These are phyloP conservation scores for Nanorana parkeri DNA, from an alignment of 2,113 vertebrate genomes.

Conservation along the genomic window DNA sequence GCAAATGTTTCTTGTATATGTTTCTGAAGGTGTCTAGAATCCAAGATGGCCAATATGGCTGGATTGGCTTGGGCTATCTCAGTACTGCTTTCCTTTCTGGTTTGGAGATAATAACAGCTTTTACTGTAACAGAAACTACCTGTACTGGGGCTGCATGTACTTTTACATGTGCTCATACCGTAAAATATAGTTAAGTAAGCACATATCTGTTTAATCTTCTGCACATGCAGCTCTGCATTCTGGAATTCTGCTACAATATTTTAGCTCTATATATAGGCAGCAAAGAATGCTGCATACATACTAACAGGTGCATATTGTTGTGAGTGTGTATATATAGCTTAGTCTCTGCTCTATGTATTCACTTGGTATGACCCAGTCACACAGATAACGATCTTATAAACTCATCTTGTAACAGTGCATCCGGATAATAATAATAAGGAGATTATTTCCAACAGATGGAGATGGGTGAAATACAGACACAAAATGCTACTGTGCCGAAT, in stretches of 20 bases:
- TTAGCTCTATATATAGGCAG: background rate
- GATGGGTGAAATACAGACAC: background rate
- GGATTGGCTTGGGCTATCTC: no score
- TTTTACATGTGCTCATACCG: no score
- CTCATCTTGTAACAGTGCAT: conserved; percentile 43
- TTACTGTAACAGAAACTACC: no score
- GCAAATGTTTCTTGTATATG: no score
- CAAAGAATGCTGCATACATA: background rate
- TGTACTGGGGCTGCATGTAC: no score
- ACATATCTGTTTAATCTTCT: background rate
- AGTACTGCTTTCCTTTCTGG: no score
- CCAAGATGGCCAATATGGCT: no score
- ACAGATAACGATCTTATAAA: conserved; percentile 44
- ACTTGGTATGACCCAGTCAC: conserved; percentile 36
- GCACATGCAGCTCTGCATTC: background rate
- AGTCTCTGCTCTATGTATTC: conserved; percentile 13
- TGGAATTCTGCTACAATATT: background rate
- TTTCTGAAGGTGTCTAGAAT: no score
- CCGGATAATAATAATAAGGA: conserved; percentile 49
- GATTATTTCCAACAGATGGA: conserved; percentile 54
- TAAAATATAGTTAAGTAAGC: no score
- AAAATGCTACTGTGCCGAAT: conserved; percentile 8
- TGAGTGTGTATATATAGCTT: background rate
- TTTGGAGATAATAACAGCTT: no score
- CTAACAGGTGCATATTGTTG: conserved; percentile 29